Evolutionary conservation across 2,888 invertebrate species (phyloP).

Genomic region (Athalia rosae): DNA sequence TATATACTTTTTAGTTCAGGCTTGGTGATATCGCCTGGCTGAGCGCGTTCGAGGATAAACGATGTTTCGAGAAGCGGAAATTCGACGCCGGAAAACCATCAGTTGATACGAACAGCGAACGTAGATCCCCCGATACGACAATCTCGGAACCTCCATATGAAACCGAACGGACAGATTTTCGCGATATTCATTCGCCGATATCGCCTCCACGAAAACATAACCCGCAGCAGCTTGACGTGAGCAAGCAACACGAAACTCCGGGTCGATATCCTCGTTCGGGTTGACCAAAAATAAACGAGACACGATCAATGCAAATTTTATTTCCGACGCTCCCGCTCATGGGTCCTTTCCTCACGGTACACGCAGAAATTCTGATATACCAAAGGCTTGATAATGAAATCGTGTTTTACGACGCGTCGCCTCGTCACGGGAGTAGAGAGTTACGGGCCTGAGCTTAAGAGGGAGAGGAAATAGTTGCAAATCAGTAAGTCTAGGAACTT

Average conservation of each 20-base stretch:
- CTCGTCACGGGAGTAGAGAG: constrained; percentile 70
- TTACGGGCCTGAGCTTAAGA: constrained; percentile 58
- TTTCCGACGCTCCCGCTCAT: not conserved
- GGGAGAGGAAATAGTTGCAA: constrained; percentile 20
- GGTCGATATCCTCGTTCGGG: constrained; percentile 20
- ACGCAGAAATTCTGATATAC: constrained; percentile 59
- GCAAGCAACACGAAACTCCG: not conserved
- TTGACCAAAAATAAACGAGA: constrained; percentile 13
- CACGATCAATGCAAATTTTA: constrained; percentile 32
- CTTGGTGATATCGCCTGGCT: constrained; percentile 21
- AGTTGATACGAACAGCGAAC: constrained; percentile 34
- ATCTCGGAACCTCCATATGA: constrained; percentile 25
- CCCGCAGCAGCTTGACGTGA: not conserved
- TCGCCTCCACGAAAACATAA: constrained; percentile 13
- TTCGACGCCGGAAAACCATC: constrained; percentile 37
- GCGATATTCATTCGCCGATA: constrained; percentile 27
- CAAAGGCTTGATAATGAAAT: constrained; percentile 69
- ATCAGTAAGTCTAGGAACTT: constrained; percentile 36
- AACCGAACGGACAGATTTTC: constrained; percentile 31
- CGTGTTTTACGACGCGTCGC: constrained; percentile 72
- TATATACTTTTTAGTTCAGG: constrained; percentile 34
- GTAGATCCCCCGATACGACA: constrained; percentile 36
- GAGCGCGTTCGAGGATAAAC: constrained; percentile 34
- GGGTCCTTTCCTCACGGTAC: constrained; percentile 37
- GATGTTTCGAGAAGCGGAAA: constrained; percentile 36